These are phyloP conservation scores for Tyria jacobaeae DNA, from an alignment of 2,888 invertebrate genomes.

Conservation along the genomic window DNA sequence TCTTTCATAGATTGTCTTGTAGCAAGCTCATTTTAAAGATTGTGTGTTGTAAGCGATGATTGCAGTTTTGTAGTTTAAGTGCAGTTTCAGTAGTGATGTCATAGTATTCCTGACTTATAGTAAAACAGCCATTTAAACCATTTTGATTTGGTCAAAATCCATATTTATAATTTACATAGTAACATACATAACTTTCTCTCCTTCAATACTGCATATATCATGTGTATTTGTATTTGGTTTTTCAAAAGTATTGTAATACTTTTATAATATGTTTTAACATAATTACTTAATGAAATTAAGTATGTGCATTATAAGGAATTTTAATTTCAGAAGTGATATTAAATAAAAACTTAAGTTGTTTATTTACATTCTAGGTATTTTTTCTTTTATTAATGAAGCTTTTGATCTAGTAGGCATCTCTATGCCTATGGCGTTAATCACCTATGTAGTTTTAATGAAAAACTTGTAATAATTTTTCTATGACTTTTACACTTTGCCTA, in stretches of 20 bases:
- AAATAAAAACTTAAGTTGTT: background rate
- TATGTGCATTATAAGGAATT: too few relatives aligned
- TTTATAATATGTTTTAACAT: too few relatives aligned
- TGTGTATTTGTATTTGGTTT: background rate
- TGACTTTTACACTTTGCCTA: too few relatives aligned
- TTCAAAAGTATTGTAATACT: background rate
- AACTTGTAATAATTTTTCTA: background rate
- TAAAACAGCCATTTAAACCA: background rate
- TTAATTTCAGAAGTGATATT: too few relatives aligned
- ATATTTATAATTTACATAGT: background rate
- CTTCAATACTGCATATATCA: background rate
- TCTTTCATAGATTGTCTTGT: slow-evolving; percentile 21
- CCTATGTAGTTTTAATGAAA: background rate
- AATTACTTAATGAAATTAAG: too few relatives aligned
- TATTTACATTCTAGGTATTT: background rate
- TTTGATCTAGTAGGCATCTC: slow-evolving; percentile 7
- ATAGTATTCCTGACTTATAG: slow-evolving; percentile 16
- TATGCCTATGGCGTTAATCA: background rate
- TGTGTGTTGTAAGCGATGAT: slow-evolving; percentile 7
- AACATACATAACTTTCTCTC: background rate
- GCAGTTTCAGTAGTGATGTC: slow-evolving; percentile 26
- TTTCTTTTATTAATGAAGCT: slow-evolving; percentile 1
- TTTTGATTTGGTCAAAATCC: background rate
- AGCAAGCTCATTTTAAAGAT: slow-evolving; percentile 23
- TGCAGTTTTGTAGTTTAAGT: slow-evolving; percentile 8